A percentile compares a stretch with the other conserved stretches of the same genome.
Conservation (phyloP, 1,140 invertebrate genomes). For the Drosophila ananassae region DNA sequence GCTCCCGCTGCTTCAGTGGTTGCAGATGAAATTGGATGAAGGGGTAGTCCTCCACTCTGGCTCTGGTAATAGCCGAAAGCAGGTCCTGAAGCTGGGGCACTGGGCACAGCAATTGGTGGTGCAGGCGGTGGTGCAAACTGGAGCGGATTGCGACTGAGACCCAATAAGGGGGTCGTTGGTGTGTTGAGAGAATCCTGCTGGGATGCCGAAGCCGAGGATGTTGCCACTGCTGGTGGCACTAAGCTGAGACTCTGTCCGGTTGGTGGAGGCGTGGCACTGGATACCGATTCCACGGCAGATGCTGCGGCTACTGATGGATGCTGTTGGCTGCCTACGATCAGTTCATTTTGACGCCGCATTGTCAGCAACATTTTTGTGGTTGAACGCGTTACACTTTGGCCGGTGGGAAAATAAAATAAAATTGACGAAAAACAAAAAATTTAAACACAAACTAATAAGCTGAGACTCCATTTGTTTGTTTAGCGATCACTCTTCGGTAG, state of each 20-base stretch:
- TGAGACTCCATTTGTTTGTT: constrained; percentile 71
- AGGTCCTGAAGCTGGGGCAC: constrained; percentile 18
- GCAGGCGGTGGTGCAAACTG: constrained; percentile 67
- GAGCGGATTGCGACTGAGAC: constrained; percentile 67
- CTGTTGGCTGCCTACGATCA: constrained; percentile 70
- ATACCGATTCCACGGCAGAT: neutral
- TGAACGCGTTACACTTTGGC: constrained; percentile 18
- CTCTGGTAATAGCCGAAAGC: constrained; percentile 63
- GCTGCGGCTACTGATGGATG: constrained; percentile 39
- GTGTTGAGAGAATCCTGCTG: constrained; percentile 76
- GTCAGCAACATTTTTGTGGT: constrained; percentile 84
- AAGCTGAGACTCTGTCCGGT: constrained; percentile 26
- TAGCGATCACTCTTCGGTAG: constrained; percentile 24
- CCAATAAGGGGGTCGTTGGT: constrained; percentile 67
- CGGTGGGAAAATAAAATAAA: constrained; percentile 41
- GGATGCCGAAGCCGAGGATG: constrained; percentile 12
- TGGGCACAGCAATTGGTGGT: constrained; percentile 45
- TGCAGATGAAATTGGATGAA: constrained; percentile 6
- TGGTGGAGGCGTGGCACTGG: neutral
- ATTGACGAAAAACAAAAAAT: constrained; percentile 60
- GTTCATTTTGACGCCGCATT: constrained; percentile 84
- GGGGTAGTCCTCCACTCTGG: constrained; percentile 11
- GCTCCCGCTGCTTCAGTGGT: constrained; percentile 4
- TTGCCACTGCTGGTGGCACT: constrained; percentile 31
- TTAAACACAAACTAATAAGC: constrained; percentile 44